Evolutionary conservation across 1,140 invertebrate genomes (phyloP).

Genomic region (Lepidurus arcticus): DNA sequence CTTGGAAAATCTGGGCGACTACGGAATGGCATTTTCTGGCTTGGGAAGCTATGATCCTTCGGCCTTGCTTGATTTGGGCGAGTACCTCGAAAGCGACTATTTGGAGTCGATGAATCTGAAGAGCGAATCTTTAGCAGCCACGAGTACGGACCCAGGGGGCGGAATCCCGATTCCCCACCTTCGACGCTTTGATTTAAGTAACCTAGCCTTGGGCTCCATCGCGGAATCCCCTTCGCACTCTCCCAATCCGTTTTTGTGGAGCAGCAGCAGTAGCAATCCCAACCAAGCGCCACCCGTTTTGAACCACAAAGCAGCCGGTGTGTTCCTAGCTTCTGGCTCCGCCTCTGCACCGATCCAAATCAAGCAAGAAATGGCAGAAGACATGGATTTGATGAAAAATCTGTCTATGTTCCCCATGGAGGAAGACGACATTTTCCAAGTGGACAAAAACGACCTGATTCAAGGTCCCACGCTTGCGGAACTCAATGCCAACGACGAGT

Average conservation of each 20-base stretch:
- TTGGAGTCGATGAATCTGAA: not conserved
- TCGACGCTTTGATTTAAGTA: not conserved
- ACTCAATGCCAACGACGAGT: conserved; percentile 77
- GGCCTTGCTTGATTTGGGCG: not conserved
- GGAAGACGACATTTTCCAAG: conserved; percentile 82
- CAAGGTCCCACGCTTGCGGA: conserved; percentile 77
- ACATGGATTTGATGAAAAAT: conserved; percentile 38
- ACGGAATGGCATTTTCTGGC: not conserved
- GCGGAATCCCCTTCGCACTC: not conserved
- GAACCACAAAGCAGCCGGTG: not conserved
- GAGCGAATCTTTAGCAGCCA: not conserved
- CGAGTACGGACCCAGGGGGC: not conserved
- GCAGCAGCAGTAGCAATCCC: not conserved
- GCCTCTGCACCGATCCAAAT: not conserved
- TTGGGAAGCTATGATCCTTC: not conserved
- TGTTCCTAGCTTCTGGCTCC: not conserved
- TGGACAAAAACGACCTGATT: conserved; percentile 77
- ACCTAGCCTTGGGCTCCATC: not conserved
- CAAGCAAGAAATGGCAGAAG: conserved; percentile 25
- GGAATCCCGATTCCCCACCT: not conserved
- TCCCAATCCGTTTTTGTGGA: not conserved
- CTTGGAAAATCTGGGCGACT: not conserved
- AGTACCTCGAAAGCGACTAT: not conserved
- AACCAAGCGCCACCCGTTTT: not conserved
- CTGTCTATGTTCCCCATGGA: conserved; percentile 51